Conservation (phyloP, 1,140 invertebrate genomes). For the Drosophila tropicalis region DNA sequence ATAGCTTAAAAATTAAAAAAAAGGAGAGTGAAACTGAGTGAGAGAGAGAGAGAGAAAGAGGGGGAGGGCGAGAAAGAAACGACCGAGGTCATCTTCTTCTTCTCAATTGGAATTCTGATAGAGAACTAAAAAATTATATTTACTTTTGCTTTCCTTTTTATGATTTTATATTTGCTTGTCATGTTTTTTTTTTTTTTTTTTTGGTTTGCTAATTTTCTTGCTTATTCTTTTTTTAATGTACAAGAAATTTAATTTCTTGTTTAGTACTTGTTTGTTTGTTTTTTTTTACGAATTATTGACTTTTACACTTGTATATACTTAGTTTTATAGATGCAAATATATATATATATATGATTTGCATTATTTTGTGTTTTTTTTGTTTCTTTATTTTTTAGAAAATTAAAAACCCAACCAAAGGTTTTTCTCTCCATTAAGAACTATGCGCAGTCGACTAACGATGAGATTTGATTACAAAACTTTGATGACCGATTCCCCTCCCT, state of each 20-base stretch:
- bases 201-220: conserved; percentile 36
- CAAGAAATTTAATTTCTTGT: conserved; percentile 77
- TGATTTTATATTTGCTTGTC: background rate
- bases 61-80: background rate
- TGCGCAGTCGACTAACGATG: conserved; percentile 10
- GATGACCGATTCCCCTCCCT: background rate
- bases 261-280: conserved; percentile 39
- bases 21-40: background rate
- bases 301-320: conserved; percentile 31
- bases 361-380: no score
- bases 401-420: conserved; percentile 15
- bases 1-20: no score
- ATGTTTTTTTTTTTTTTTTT: conserved; percentile 26
- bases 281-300: conserved; percentile 46
- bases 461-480: background rate
- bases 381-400: conserved; percentile 45
- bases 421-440: background rate
- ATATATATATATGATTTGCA: conserved; percentile 9
- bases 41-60: background rate
- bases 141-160: background rate
- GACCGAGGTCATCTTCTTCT: background rate
- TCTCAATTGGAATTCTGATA: background rate
- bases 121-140: background rate
- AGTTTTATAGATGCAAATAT: conserved; percentile 11
- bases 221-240: conserved; percentile 26